Evolutionary conservation across 2,888 invertebrate genomes (phyloP).

Genomic region (Tridacna crocea): DNA sequence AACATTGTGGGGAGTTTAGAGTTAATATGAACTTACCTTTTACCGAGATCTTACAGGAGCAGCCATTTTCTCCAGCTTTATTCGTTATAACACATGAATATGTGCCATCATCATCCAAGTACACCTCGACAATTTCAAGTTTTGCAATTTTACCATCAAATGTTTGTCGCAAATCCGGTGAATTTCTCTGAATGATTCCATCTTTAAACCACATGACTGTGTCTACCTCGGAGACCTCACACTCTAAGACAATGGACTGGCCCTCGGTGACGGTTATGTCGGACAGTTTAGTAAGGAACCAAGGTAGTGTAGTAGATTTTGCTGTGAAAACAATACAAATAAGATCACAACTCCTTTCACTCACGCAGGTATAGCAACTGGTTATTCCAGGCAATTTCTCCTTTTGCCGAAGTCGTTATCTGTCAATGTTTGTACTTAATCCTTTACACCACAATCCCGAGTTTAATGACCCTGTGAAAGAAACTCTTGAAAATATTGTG

Average conservation of each 20-base stretch:
- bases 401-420: no score
- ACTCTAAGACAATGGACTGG: constrained; percentile 69
- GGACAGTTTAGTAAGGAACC: constrained; percentile 62
- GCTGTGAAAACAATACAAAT: background rate
- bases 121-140: constrained; percentile 75
- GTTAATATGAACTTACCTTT: constrained; percentile 58
- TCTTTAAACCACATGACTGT: constrained; percentile 76
- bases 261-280: constrained; percentile 73
- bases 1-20: background rate
- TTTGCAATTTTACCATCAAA: constrained; percentile 71
- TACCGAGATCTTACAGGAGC: constrained; percentile 68
- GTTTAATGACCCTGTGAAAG: no score
- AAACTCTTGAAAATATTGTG: no score
- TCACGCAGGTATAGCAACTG: no score
- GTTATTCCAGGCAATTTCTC: no score
- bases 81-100: constrained; percentile 74
- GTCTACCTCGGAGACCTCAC: constrained; percentile 66
- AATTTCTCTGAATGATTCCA: constrained; percentile 68
- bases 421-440: no score
- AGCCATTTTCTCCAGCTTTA: constrained; percentile 66
- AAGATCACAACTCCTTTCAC: background rate
- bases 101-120: constrained; percentile 74
- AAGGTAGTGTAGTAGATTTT: constrained; percentile 42
- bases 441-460: no score
- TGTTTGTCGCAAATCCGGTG: constrained; percentile 74